Evolutionary conservation across 2,888 invertebrate genomes (phyloP), one percentile per base, ranked within the genome.

Genomic region (Norana najaformis): DNA sequence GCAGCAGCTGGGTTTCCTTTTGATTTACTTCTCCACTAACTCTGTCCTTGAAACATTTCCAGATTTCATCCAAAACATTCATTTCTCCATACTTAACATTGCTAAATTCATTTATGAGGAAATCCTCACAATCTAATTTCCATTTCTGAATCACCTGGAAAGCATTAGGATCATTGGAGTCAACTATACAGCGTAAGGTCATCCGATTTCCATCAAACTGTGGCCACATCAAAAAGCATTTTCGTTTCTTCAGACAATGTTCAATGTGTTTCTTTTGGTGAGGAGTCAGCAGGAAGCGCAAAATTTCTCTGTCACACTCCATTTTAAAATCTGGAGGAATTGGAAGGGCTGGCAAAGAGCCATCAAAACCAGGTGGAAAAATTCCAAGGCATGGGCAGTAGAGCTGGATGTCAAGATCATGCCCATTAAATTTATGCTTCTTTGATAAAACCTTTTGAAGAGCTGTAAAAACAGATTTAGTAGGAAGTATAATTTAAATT

Each of bases 301-400:
- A 37, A 88, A 88, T 39, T n/a, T 39, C 88, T 39, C 8, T n/a
- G 18, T 37, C 38, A 39, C 39, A n/a, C 11, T 39, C n/a, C 38
- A 89, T 38, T n/a, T 89, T 35, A 38, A 89, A 39, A 53, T 90
- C 88, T 34, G 90, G 47, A 18, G 90, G 88, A 36, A 82, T 88
- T 30, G 88, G 47, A 35, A 41, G 90, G n/a, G 88, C 2, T 53
- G 90, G 90, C 34, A 30, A 41, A 23, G 90, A 90, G 39, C 88
- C 38, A 39, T 90, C 90, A 89, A 88, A 90, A 14, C 90, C 90
- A 47, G 88, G 69, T 23, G 90, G 90, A 36, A 90, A 53, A 34
- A 90, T 37, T 0, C 90, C 90, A 37, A 90, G 88, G 39, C 90
- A 53, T 20, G 36, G 39, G 37, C 30, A 41, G 88, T 89, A 90